phyloP scores from a whole-genome alignment of 2,797 vertebrate species.

The Gadopsis marmoratus region DNA sequence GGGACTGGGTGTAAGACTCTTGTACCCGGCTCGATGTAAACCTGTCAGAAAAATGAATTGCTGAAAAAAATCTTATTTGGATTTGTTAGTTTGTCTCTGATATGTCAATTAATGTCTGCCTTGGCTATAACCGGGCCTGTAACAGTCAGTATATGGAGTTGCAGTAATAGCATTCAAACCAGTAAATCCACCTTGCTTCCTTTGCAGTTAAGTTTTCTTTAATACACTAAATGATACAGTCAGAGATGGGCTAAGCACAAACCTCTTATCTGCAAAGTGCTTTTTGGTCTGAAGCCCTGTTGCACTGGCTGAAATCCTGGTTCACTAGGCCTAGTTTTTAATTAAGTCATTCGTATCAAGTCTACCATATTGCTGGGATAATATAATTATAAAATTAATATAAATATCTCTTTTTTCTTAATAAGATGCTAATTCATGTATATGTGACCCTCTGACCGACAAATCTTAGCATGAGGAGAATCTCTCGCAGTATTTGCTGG shows the following conservation, averaged over 20 bases:
- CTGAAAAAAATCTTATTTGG: not conserved
- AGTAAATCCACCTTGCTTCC: not conserved
- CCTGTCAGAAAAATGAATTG: slow-evolving; percentile 1
- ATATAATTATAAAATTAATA: not conserved
- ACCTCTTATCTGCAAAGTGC: slow-evolving; percentile 58
- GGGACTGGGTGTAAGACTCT: slow-evolving; percentile 17
- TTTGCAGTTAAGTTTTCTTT: not conserved
- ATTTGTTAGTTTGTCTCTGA: slow-evolving; percentile 12
- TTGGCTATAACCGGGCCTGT: not conserved
- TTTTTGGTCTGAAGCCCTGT: slow-evolving; percentile 37
- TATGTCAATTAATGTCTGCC: not conserved
- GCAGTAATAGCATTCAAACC: no score
- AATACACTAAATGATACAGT: not conserved
- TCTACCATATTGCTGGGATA: not conserved
- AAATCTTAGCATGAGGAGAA: slow-evolving; percentile 23
- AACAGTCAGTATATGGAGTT: not conserved
- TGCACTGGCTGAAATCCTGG: slow-evolving; percentile 31
- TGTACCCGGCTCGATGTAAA: slow-evolving; percentile 1
- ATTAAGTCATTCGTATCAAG: not conserved
- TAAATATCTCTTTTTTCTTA: not conserved
- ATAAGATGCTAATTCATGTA: slow-evolving; percentile 12
- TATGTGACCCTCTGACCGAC: slow-evolving; percentile 42
- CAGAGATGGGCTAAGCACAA: slow-evolving; percentile 45
- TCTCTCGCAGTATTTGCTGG: slow-evolving; percentile 30
- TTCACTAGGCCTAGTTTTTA: slow-evolving; percentile 3